Base-by-base conservation (phyloP, 2,888 invertebrate species). In the Eupithecia tripunctaria region DNA sequence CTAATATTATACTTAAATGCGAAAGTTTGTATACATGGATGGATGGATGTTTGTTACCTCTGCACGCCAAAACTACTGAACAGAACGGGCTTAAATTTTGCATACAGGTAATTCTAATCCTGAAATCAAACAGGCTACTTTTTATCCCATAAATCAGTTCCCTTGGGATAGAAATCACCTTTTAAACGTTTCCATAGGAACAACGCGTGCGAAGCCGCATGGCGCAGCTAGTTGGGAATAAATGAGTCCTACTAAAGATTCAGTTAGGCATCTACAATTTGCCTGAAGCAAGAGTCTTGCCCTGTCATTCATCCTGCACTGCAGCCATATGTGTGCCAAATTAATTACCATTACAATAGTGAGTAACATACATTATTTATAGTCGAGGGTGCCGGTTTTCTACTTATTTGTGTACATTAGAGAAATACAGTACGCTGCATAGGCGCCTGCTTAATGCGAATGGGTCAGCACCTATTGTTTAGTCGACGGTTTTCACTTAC, bases 261-360 rank as follows among this genome's bases (percentile, higher is more conserved):
- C 6, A 68, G 71, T 74, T 69, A 67, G 67, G 27, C 68, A 67
- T 69, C 69, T 74, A 51, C 56, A 41, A 29, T 21, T 21, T 82
- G 83, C 79, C 84, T 71, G 77, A 71, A 76, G 71, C 72, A 70
- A 74, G 47, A 84, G 86, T 91, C 91, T 91, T 89, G 86, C 89
- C 88, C 88, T 81, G 81, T 69, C 69, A 67, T 67, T 71, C 67
- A 74, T 43, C 18, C 18, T 18, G 18, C 69, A 68, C n/a, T 41
- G 80, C 69, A 82, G 80, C 38, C 56, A 59, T 63, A 88, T 88
- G 86, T 88, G 82, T 87, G 88, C 82, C 89, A 90, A 87, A 90
- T 89, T 89, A 89, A 92, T 93, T 92, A 92, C 82, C 91, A 91
- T 91, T 83, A 92, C 91, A 91, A 91, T 89, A 82, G 79, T 76